Conservation (phyloP, 1,140 invertebrate species). For the Panagrolaimus sp. region DNA sequence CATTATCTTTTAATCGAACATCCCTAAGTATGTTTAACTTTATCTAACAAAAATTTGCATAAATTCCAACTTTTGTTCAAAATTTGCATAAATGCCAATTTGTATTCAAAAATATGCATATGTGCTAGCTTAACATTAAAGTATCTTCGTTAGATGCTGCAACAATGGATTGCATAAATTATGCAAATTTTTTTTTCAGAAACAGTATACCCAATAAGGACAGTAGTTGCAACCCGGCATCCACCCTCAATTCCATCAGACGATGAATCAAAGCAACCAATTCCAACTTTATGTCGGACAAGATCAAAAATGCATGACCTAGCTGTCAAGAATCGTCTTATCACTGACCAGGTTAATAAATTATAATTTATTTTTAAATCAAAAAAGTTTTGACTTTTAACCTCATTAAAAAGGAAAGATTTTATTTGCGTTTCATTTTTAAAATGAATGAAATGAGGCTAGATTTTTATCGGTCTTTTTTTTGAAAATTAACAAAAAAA, state of each 20-base stretch:
- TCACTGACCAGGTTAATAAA: slow-evolving; percentile 53
- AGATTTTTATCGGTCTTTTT: slow-evolving; percentile 13
- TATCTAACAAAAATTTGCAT: not conserved
- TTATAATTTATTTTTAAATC: not conserved
- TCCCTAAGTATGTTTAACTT: not conserved
- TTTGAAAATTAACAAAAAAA: slow-evolving; percentile 22
- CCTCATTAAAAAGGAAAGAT: no score
- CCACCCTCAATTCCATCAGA: not conserved
- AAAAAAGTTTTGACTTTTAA: no score
- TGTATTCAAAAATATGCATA: no score
- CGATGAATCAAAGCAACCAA: not conserved
- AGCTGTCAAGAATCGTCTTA: slow-evolving; percentile 56
- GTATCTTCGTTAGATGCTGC: no score
- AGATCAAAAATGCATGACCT: slow-evolving; percentile 59
- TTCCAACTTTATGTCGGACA: slow-evolving; percentile 28
- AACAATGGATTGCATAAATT: not conserved
- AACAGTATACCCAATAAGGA: slow-evolving; percentile 3
- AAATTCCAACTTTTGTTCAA: no score
- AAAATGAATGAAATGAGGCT: not conserved
- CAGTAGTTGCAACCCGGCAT: not conserved
- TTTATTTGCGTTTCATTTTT: no score
- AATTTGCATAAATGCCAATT: no score
- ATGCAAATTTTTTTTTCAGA: not conserved
- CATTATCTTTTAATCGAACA: slow-evolving; percentile 9
- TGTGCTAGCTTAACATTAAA: no score